Evolutionary conservation across 1,140 invertebrate species (phyloP).

Genomic region (Papilio polytes): DNA sequence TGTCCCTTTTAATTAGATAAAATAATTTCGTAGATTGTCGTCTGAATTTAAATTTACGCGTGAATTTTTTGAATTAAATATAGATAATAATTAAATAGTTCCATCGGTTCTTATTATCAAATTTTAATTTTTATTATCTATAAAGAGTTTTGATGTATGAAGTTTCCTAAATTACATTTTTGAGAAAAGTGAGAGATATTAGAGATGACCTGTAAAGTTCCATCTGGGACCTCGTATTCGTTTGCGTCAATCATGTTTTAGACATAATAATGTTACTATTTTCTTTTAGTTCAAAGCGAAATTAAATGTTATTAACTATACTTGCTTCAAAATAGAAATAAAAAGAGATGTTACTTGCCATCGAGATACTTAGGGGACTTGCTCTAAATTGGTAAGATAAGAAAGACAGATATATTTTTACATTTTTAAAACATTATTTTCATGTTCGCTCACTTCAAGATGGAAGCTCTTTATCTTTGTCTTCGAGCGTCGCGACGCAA

Average conservation of each 20-base stretch:
- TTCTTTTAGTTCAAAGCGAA: not conserved
- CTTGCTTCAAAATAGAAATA: not conserved
- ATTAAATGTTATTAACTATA: not conserved
- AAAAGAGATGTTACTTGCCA: not conserved
- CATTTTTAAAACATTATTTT: constrained; percentile 26
- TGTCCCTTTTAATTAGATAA: not conserved
- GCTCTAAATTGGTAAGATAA: constrained; percentile 25
- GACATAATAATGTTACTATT: not conserved
- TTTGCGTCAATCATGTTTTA: not conserved
- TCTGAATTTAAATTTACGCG: not conserved
- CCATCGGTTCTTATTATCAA: too few species aligned
- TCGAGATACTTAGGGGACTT: constrained; percentile 14
- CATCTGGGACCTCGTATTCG: not conserved
- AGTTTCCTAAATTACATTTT: not conserved
- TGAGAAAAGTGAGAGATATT: not conserved
- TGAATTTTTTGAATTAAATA: not conserved
- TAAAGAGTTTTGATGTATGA: not conserved
- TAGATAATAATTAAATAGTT: too few species aligned
- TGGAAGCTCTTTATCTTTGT: constrained; percentile 16
- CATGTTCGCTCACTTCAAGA: constrained; percentile 6
- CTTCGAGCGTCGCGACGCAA: not conserved
- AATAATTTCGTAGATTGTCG: not conserved
- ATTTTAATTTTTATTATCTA: not conserved
- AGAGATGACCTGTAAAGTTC: not conserved
- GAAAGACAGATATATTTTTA: constrained; percentile 6